Evolutionary conservation across 37 sponge, comb jelly and placozoan genomes (phyloP), one percentile per base, ranked within the genome.

Genomic region (Chondrosia reniformis): DNA sequence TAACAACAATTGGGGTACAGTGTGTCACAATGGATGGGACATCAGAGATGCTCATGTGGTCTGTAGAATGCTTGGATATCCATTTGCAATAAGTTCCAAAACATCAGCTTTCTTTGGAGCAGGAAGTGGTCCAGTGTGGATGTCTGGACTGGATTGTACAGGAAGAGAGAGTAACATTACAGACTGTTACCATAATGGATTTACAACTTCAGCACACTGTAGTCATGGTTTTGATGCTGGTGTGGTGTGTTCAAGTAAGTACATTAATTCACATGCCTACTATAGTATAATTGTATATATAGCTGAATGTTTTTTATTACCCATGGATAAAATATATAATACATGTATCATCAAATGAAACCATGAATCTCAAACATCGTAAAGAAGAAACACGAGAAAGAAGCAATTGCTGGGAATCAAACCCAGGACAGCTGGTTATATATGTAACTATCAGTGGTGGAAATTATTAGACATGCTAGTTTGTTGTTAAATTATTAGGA

Each of bases 11-110:
- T 80, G 80, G 80, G 80, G 80, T 33, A 80, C 77, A 38, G 77
- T 76, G 57, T 76, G 77, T 57, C 39, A 80, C 19, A 37, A 37
- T 25, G 69, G 80, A 9, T 80, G 67, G 67, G 55, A 66, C 80
- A 33, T 80, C 24, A 80, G 27, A 44, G 54, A 46, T 6, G 80
- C 67, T 27, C 25, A 27, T 41, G 45, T 65, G 6, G 49, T 80
- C 55, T 80, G 80, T 39, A 30, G 57, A 37, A 42, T 67, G 55
- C 71, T 80, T 28, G 43, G 43, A 17, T 69, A 9, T 30, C 19
- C 15, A 22, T 25, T 38, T 40, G 77, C 59, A 21, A 57, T 77
- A 31, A 33, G 62, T 19, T 21, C 55, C 19, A 45, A 12, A 8
- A 40, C 56, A 19, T 2, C 31, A 41, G 66, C 52, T 28, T 24